Percentiles rank a stretch among this genome's conserved stretches.
phyloP scores from a whole-genome alignment of 1,140 invertebrate species.

The Drosophila bifasciata region DNA sequence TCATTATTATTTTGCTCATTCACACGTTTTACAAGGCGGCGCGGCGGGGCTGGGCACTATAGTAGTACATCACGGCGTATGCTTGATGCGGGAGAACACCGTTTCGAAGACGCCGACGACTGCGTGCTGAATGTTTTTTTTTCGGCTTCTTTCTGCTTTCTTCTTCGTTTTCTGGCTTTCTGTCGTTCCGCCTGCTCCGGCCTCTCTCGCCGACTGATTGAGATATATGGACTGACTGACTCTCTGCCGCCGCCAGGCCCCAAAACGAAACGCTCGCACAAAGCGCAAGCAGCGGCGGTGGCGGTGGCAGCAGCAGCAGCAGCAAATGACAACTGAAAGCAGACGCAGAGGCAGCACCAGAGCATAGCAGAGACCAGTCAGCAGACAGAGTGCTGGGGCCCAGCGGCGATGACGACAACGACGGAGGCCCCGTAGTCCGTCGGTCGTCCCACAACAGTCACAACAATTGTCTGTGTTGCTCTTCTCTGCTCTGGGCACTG shows the following conservation, averaged over 20 bases:
- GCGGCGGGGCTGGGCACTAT: slow-evolving; percentile 26
- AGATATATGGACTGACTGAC: slow-evolving; percentile 54
- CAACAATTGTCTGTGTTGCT: slow-evolving; percentile 18
- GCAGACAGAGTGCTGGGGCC: background rate
- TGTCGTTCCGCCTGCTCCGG: slow-evolving; percentile 29
- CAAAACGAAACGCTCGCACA: slow-evolving; percentile 37
- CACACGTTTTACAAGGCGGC: slow-evolving; percentile 22
- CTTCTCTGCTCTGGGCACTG: no score
- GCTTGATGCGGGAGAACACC: slow-evolving; percentile 45
- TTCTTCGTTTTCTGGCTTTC: slow-evolving; percentile 10
- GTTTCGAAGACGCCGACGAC: slow-evolving; percentile 38
- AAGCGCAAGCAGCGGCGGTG: slow-evolving; percentile 30
- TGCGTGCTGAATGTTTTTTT: slow-evolving; percentile 40
- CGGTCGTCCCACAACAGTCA: background rate
- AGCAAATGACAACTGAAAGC: slow-evolving; percentile 33
- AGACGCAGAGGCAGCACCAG: background rate
- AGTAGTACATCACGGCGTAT: slow-evolving; percentile 77
- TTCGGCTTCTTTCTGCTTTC: slow-evolving; percentile 14
- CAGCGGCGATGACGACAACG: slow-evolving; percentile 2
- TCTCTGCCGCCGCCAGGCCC: slow-evolving; percentile 5
- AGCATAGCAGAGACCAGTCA: slow-evolving; percentile 18
- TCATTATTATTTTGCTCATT: slow-evolving; percentile 37
- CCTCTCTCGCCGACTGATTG: slow-evolving; percentile 66
- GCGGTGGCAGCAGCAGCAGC: slow-evolving; percentile 25
- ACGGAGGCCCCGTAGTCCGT: no score